Conservation (phyloP, 2,113 vertebrate species). For the Prietella phreatophila region DNA sequence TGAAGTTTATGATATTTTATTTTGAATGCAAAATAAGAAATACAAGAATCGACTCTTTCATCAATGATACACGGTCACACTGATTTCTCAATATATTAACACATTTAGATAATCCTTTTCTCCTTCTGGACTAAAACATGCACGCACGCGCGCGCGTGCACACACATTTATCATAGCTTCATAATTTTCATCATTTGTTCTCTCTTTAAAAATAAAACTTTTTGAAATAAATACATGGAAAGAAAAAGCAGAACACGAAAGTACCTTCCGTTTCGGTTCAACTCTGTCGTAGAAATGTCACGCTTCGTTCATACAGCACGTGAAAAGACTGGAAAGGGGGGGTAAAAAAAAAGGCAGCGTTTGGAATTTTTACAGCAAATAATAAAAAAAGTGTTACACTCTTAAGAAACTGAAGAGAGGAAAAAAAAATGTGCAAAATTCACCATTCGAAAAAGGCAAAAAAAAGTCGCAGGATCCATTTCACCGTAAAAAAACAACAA, state of each 20-base stretch:
- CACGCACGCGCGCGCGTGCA: too few relatives aligned
- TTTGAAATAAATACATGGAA: constrained; percentile 8
- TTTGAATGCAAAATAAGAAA: constrained; percentile 23
- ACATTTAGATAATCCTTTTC: background rate
- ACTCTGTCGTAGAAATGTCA: background rate
- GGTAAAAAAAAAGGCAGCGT: too few relatives aligned
- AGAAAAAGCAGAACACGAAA: background rate
- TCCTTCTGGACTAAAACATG: background rate
- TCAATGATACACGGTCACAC: background rate
- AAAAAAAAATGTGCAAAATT: background rate
- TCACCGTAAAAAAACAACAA: background rate
- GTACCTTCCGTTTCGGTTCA: constrained; percentile 14
- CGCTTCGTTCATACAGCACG: background rate
- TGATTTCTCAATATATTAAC: background rate
- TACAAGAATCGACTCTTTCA: background rate
- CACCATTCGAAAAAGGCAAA: background rate
- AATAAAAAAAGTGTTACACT: background rate
- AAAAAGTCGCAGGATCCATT: background rate
- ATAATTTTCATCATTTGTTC: background rate
- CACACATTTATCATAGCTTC: background rate
- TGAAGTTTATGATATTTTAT: background rate
- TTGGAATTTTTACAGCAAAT: background rate
- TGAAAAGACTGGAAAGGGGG: background rate
- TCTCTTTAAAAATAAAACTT: constrained; percentile 6
- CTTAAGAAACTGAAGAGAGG: background rate